Conservation (phyloP, 2,113 vertebrate genomes). For the Xiphophorus hellerii region DNA sequence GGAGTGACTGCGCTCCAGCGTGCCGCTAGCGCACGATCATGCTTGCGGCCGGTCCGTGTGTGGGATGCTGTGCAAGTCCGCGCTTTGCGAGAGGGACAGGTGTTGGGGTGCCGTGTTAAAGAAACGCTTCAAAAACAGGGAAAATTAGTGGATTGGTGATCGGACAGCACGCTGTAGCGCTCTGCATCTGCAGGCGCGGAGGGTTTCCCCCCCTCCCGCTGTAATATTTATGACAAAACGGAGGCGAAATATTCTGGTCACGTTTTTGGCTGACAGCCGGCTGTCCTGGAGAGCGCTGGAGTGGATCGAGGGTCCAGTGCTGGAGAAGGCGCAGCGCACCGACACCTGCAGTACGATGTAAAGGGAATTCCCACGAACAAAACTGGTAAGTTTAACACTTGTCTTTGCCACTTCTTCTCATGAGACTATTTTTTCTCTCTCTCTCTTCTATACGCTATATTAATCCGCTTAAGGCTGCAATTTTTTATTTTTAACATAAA, state of each 20-base stretch:
- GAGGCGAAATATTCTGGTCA: conserved; percentile 73
- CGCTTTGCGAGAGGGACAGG: conserved; percentile 54
- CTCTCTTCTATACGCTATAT: not conserved
- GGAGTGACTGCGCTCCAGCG: conserved; percentile 53
- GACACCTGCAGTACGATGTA: conserved; percentile 76
- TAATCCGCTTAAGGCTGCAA: not conserved
- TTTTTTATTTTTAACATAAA: not conserved
- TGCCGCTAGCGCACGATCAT: conserved; percentile 58
- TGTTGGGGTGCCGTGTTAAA: conserved; percentile 26
- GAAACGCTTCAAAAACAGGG: conserved; percentile 21
- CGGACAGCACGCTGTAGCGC: conserved; percentile 25
- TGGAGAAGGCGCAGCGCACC: conserved; percentile 66
- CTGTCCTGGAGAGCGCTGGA: conserved; percentile 74
- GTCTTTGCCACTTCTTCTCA: conserved; percentile 13
- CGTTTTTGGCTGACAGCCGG: conserved; percentile 74
- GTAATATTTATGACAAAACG: conserved; percentile 74
- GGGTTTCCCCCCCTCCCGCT: conserved; percentile 47
- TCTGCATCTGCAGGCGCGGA: conserved; percentile 45
- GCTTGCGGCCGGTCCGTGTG: conserved; percentile 48
- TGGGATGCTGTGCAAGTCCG: conserved; percentile 57
- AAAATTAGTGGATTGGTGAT: conserved; percentile 30
- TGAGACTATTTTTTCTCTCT: not conserved
- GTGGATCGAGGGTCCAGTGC: conserved; percentile 58
- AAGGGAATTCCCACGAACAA: conserved; percentile 66
- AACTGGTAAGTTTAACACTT: conserved; percentile 72